Evolutionary conservation across 2,113 vertebrate species (phyloP), one percentile per base, ranked within the genome.

Genomic region (Trogon melanurus): DNA sequence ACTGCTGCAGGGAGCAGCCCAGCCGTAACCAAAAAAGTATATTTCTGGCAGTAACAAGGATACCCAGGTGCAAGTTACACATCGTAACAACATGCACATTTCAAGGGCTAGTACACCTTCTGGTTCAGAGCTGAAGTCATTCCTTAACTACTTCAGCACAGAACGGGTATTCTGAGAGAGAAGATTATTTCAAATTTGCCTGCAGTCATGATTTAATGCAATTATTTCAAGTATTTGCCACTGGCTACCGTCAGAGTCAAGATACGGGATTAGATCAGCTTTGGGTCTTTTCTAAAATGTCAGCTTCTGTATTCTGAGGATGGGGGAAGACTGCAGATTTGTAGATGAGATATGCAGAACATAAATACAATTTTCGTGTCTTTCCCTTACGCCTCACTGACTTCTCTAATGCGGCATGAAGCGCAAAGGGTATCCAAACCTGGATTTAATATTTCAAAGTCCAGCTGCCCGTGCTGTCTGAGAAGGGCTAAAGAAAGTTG

Each of bases 141-240:
- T 86, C 69, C 75, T 71, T 95, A 85, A 83, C 64, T 88, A 70
- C 84, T 96, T 66, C 75, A 75, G 51, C 29, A 44, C 44, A 95
- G 50, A 48, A 51, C 0, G 2, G 30, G 13, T 62, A 73, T 70
- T 85, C 41, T n/a, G 47, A 71, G 56, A 83, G 32, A 67, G 18
- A 56, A 90, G 48, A 41, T 62, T 56, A 61, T 88, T 92, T 88
- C 54, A 74, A 8, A 88, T 75, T 71, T 75, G 48, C 93, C 72
- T 81, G 69, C 16, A 80, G 95, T 85, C 29, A 53, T 64, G 79
- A 95, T 95, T 93, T 93, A 95, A 81, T 80, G 88, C 93, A 94
- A 60, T 79, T 90, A 93, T 97, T 73, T 96, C 61, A 93, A 94
- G 41, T 93, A 96, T 95, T 96, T 96, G 92, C 93, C 73, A 82